A percentile compares a stretch with the other conserved stretches of the same genome.
Conservation (phyloP, 1,140 invertebrate species). For the Elysia chlorotica region DNA sequence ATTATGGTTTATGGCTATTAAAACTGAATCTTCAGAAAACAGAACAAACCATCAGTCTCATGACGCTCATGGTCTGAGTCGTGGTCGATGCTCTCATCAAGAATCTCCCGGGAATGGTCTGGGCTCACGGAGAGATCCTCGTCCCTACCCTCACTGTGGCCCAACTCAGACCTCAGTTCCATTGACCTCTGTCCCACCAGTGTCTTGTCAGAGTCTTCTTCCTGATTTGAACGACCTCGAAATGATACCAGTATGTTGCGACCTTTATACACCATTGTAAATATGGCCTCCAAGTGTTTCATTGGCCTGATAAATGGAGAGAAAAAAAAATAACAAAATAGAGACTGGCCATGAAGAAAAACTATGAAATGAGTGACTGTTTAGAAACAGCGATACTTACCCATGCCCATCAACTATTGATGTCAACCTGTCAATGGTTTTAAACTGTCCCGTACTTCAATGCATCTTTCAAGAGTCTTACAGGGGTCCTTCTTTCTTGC, state of each 20-base stretch:
- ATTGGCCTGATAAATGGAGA: conserved; percentile 22
- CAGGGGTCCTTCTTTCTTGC: too few relatives aligned
- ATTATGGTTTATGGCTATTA: too few relatives aligned
- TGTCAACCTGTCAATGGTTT: too few relatives aligned
- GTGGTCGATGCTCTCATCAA: conserved; percentile 28
- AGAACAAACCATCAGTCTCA: conserved; percentile 29
- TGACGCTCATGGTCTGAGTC: conserved; percentile 24
- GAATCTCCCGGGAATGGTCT: conserved; percentile 19
- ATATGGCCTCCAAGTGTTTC: conserved; percentile 31
- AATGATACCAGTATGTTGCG: conserved; percentile 36
- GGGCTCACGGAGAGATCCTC: conserved; percentile 10
- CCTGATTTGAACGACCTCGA: conserved; percentile 15
- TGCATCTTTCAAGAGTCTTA: too few relatives aligned
- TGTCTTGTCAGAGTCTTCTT: conserved; percentile 25
- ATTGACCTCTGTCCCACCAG: conserved; percentile 16
- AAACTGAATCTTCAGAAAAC: too few relatives aligned
- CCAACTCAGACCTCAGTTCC: conserved; percentile 6
- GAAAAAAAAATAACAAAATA: too few relatives aligned
- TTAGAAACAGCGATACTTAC: too few relatives aligned
- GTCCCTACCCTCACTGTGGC: conserved; percentile 13
- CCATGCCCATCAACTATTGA: too few relatives aligned
- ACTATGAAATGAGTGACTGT: too few relatives aligned
- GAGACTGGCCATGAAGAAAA: too few relatives aligned
- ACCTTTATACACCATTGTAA: conserved; percentile 39
- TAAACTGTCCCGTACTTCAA: too few relatives aligned